Base-by-base conservation (phyloP, 2,797 vertebrate genomes). In the Acipenser oxyrinchus region DNA sequence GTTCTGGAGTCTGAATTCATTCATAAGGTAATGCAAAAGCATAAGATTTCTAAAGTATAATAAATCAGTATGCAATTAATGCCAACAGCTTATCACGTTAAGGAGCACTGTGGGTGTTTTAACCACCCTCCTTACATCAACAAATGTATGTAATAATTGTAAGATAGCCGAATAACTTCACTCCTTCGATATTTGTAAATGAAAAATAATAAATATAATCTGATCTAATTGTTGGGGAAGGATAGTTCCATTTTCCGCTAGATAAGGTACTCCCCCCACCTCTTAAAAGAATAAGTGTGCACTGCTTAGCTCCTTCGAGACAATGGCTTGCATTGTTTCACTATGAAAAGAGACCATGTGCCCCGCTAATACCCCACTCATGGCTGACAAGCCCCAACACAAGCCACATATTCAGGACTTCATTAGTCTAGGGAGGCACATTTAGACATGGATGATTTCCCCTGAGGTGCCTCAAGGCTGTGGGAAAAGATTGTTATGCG, bases 231-330 rank as follows among this genome's bases (percentile, higher is more conserved):
- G 37, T 37, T 37, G 37, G 37, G 37, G 37, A 37, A 37, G 55
- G 48, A 49, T 51, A 62, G 55, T 62, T 55, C 58, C 11, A 66
- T 66, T 62, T 51, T 76, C 75, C 74, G 66, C 73, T 70, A 49
- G 70, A 70, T 78, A 79, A 73, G 79, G 73, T 37, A 37, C 37
- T 4, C 37, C 37, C 37, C 37, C 37, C 0, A 37, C 37, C 37
- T 75, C 72, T 60, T 72, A 77, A 70, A 78, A 81, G 83, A 88
- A 90, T 90, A 37, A 37, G 83, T 68, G 83, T 88, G 88, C 86
- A 86, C 84, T 82, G 83, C 82, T 77, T 79, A 76, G 69, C 12
- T 11, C n/a, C 51, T 12, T n/a, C 10, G 55, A 51, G 48, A 70
- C 60, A 66, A 69, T 58, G 50, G 18, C 18, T 51, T 64, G 37